Evolutionary conservation across 2,888 invertebrate genomes (phyloP), one percentile per base, ranked within the genome.

Genomic region (Cerastoderma edule): DNA sequence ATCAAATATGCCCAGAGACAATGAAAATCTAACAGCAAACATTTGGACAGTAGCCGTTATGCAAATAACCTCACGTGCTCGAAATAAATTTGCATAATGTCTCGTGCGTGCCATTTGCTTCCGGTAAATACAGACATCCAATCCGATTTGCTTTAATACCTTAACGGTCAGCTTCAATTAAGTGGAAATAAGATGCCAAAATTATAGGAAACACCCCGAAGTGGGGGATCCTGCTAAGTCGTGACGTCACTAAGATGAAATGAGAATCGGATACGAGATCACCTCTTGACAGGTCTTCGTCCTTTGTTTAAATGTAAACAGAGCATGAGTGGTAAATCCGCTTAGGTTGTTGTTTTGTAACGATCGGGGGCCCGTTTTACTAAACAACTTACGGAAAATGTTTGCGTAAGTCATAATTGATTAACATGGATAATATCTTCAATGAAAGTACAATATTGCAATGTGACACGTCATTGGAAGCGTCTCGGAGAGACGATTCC

Each of bases 81-180:
- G 57, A 73, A 72, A 70, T 73, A 75, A 72, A 81, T 81, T 81
- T 72, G 76, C 78, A 81, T 81, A 78, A 73, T 73, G 78, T 78
- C 81, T 78, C 81, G 81, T 81, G 81, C 74, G 71, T 75, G 81
- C 46, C 78, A 78, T 73, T 78, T 75, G 68, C 73, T 75, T 78
- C 81, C 78, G 78, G 78, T 73, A 74, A 78, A 73, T 54, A 70
- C 68, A 66, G 73, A 75, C 56, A 69, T 24, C 22, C 73, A 74
- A 80, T 80, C 76, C 71, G 81, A 64, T 76, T 79, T 75, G 60
- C 60, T 48, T 48, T 75, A 78, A 81, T 78, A 73, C 76, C 67
- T 73, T 76, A 75, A 81, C 77, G 77, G 77, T 70, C 73, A 69
- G 53, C 73, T 67, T 66, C 48, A 77, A 77, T 73, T 72, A 73